Base-by-base conservation (phyloP, 2,797 vertebrate species). In the Amazona ochrocephala region DNA sequence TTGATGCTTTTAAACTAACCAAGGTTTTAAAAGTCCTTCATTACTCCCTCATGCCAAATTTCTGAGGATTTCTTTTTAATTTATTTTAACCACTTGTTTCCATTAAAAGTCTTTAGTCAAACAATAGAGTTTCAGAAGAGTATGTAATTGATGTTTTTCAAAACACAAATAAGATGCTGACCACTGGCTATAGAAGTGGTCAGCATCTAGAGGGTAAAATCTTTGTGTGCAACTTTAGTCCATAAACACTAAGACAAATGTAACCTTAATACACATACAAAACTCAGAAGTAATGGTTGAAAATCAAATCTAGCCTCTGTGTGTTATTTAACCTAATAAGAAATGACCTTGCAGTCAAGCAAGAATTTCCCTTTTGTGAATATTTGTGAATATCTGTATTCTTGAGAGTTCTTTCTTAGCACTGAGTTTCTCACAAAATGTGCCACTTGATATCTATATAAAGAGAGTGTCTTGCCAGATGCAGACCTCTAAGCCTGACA, bases 361-460 rank as follows among this genome's bases (percentile, higher is more conserved):
- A 78, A 89, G 60, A 61, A 16, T 41, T 97, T 95, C 72, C 45
- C 50, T 77, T 78, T 79, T 92, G 74, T 78, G 56, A 77, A 62
- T 92, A 95, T 74, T 72, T 92, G 72, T 74, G 56, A 77, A 60
- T 90, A 95, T 81, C n/a, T 81, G 42, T 94, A 66, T 90, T 97
- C 51, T 89, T 88, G 51, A 89, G 64, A 90, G n/a, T 60, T 67
- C 18, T 93, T 77, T 67, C 82, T 95, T 61, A 74, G 48, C 12
- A 61, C 44, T 74, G 44, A 91, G 45, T 83, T 95, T 71, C 29
- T 34, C 67, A 54, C 71, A 84, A 80, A 90, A 87, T 84, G 53
- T 68, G 88, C 74, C 78, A 88, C 70, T 74, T 95, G 37, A 89
- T 89, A 93, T 80, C 77, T 94, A 23, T 78, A 73, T 87, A 87